Percentiles rank a stretch among this genome's conserved stretches.
These are phyloP conservation scores for Zenarchopterus dispar DNA, from an alignment of 2,797 vertebrate species.

Conservation along the genomic window DNA sequence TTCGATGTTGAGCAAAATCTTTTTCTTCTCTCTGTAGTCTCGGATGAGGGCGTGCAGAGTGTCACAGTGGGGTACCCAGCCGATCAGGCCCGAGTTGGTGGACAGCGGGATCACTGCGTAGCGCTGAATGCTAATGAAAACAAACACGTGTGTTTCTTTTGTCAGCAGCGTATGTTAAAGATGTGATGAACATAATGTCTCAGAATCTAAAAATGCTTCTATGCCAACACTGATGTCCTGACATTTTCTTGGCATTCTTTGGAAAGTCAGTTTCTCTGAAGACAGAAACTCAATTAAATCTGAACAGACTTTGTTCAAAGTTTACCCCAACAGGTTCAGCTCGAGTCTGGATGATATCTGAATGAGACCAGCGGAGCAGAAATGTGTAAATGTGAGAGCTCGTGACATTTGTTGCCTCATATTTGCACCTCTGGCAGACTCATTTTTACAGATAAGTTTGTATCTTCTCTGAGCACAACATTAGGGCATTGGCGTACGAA, in stretches of 20 bases:
- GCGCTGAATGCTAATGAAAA: constrained; percentile 90
- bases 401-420: neutral
- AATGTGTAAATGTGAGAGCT: neutral
- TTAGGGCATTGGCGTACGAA: too few relatives aligned
- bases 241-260: neutral
- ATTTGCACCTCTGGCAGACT: neutral
- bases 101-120: constrained; percentile 97
- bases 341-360: neutral
- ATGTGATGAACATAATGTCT: neutral
- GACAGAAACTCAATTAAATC: neutral
- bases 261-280: too few relatives aligned
- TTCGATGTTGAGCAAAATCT: constrained; percentile 98
- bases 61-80: constrained; percentile 99
- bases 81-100: constrained; percentile 97
- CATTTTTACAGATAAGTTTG: too few relatives aligned
- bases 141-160: neutral
- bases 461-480: too few relatives aligned
- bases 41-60: constrained; percentile 96
- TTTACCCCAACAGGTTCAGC: neutral
- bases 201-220: neutral
- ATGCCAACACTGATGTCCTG: too few relatives aligned
- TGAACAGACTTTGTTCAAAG: neutral
- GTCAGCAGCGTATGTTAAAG: neutral
- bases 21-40: constrained; percentile 98
- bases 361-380: neutral